These are phyloP conservation scores for Erythrocercus mccallii DNA, from an alignment of 2,113 vertebrate species.

Conservation along the genomic window DNA sequence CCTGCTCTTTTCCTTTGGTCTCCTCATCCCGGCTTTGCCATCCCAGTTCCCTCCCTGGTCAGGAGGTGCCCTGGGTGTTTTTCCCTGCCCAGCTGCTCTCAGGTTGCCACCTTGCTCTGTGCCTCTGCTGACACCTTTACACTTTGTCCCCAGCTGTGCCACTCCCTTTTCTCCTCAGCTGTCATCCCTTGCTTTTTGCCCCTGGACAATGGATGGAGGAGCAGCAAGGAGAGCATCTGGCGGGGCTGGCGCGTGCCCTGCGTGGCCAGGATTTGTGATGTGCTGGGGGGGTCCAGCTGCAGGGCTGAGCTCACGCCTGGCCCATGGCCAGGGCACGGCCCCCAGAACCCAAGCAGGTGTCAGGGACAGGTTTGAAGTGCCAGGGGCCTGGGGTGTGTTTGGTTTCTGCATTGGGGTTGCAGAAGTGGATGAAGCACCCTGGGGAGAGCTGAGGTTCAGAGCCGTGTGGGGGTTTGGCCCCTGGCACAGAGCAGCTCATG, in stretches of 20 bases:
- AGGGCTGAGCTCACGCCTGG: conserved; percentile 6
- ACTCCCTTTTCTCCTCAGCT: neutral
- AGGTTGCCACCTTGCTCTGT: neutral
- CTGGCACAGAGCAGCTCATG: accelerated
- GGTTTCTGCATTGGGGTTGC: neutral
- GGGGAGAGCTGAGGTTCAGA: neutral
- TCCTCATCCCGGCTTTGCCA: neutral
- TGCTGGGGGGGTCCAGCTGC: neutral
- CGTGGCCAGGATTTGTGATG: neutral
- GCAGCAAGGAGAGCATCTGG: neutral
- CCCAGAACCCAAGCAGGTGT: neutral
- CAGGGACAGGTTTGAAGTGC: neutral
- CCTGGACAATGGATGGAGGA: neutral
- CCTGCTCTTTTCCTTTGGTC: neutral
- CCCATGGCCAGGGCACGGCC: neutral
- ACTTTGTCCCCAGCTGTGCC: accelerated
- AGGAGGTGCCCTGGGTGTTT: neutral
- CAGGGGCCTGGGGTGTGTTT: neutral
- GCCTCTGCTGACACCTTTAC: neutral
- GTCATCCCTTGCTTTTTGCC: neutral
- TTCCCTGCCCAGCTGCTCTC: neutral
- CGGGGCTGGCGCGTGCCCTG: neutral
- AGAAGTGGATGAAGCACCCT: too few species aligned
- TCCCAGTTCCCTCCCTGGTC: neutral
- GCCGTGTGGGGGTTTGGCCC: accelerated